A percentile compares a stretch with the other conserved stretches of the same genome.
phyloP scores from a whole-genome alignment of 2,113 vertebrate genomes.

The Dicrurus megarhynchus region DNA sequence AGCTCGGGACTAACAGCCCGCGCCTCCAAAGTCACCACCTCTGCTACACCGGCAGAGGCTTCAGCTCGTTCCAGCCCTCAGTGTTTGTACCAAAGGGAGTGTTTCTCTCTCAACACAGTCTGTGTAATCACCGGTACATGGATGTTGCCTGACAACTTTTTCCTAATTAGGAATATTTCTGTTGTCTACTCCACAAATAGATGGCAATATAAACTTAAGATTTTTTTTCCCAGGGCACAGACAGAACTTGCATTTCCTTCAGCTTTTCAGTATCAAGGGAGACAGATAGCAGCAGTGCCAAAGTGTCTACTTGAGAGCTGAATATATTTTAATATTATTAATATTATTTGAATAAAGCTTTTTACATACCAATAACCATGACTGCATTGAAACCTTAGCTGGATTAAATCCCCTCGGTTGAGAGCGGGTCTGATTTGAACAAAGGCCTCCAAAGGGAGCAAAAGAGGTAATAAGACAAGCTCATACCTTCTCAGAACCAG shows the following conservation, averaged over 20 bases:
- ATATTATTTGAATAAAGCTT: background rate
- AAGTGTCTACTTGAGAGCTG: background rate
- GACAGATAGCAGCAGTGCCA: background rate
- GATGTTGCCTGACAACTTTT: background rate
- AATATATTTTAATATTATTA: background rate
- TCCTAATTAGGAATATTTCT: background rate
- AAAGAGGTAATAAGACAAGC: background rate
- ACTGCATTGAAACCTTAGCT: background rate
- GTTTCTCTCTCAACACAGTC: background rate
- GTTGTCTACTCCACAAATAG: background rate
- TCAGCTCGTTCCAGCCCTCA: background rate
- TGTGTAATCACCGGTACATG: rapidly evolving
- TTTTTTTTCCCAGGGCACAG: background rate
- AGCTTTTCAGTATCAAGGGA: background rate
- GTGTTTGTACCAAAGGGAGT: background rate
- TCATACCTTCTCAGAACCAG: background rate
- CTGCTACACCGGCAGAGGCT: background rate
- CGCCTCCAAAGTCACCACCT: background rate
- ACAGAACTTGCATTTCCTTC: background rate
- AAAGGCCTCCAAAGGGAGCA: background rate
- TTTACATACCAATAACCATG: background rate
- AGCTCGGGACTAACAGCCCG: background rate
- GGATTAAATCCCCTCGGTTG: background rate
- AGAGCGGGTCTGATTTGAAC: background rate
- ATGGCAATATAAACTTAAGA: background rate